phyloP scores from a whole-genome alignment of 2,888 invertebrate species.

The Drosophila pegasa region DNA sequence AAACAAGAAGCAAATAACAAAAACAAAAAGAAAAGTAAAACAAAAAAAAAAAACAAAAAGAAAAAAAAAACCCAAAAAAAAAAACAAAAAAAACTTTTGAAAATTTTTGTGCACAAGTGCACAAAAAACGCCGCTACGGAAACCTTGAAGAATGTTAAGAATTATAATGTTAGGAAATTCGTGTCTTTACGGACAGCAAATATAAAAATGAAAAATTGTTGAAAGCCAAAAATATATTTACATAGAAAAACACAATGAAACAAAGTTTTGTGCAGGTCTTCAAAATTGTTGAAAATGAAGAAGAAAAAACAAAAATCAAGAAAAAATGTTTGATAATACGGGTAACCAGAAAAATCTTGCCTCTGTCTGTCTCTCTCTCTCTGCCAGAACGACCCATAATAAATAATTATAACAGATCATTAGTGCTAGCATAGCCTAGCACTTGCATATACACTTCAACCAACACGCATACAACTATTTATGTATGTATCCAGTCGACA shows the following conservation, averaged over 20 bases:
- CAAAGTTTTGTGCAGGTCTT: conserved; percentile 40
- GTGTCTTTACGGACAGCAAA: conserved; percentile 25
- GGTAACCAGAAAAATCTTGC: conserved; percentile 48
- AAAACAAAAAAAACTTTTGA: conserved; percentile 21
- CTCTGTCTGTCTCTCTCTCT: conserved; percentile 8
- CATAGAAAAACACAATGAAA: conserved; percentile 15
- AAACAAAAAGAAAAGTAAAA: conserved; percentile 6
- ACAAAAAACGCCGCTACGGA: conserved; percentile 73
- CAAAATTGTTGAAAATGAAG: conserved; percentile 27
- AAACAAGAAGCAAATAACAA: not conserved
- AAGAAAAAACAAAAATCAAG: conserved; percentile 5
- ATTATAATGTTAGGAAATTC: conserved; percentile 47
- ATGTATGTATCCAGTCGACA: conserved; percentile 12
- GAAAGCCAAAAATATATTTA: conserved; percentile 28
- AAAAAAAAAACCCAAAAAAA: too few species aligned
- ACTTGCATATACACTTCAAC: conserved; percentile 29
- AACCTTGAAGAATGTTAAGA: conserved; percentile 65
- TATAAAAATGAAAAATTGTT: conserved; percentile 23
- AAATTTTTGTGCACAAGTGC: conserved; percentile 41
- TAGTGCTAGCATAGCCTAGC: conserved; percentile 26
- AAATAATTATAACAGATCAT: conserved; percentile 32
- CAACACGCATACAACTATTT: not conserved
- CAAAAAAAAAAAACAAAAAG: too few species aligned
- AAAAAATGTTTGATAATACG: conserved; percentile 33
- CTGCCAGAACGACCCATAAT: conserved; percentile 10